Evolutionary conservation across 2,797 vertebrate genomes (phyloP).

Genomic region (Gymnothorax reevesii): DNA sequence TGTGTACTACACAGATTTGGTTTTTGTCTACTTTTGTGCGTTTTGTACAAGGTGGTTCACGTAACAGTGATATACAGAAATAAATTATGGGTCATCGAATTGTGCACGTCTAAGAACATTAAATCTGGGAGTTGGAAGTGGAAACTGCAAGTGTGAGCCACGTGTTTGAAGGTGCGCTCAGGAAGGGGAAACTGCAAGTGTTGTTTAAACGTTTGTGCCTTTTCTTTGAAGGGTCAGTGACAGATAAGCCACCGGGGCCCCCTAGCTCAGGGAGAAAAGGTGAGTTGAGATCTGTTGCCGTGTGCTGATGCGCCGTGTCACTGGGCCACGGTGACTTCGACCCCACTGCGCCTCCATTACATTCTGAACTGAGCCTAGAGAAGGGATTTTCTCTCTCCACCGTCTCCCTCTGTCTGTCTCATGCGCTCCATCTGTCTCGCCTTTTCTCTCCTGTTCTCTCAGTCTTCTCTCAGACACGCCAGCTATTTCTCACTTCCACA

Average conservation of each 20-base stretch:
- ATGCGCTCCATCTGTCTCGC: not conserved
- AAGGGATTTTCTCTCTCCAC: not conserved
- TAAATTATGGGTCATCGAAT: not conserved
- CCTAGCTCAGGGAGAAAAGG: slow-evolving; percentile 95
- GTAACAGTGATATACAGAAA: too few species aligned
- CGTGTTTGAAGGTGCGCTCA: not conserved
- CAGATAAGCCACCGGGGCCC: slow-evolving; percentile 90
- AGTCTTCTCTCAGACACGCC: too few species aligned
- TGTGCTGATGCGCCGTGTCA: not conserved
- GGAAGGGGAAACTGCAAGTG: slow-evolving; percentile 34
- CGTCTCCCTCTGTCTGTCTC: not conserved
- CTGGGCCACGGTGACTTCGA: not conserved
- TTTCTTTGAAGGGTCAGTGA: slow-evolving; percentile 86
- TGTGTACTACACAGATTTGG: not conserved
- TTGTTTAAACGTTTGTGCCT: slow-evolving; percentile 38
- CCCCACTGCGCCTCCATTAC: not conserved
- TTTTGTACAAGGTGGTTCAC: not conserved
- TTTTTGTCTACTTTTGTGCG: not conserved
- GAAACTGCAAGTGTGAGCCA: not conserved
- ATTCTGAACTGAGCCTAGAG: not conserved
- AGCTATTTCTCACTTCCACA: not conserved
- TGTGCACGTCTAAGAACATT: not conserved
- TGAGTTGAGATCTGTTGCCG: slow-evolving; percentile 78
- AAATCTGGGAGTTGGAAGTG: not conserved
- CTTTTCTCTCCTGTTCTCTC: not conserved